A percentile compares a stretch with the other conserved stretches of the same genome.
These are phyloP conservation scores for Phodopus roborovskii DNA, from an alignment of 2,113 vertebrate genomes.

Conservation along the genomic window DNA sequence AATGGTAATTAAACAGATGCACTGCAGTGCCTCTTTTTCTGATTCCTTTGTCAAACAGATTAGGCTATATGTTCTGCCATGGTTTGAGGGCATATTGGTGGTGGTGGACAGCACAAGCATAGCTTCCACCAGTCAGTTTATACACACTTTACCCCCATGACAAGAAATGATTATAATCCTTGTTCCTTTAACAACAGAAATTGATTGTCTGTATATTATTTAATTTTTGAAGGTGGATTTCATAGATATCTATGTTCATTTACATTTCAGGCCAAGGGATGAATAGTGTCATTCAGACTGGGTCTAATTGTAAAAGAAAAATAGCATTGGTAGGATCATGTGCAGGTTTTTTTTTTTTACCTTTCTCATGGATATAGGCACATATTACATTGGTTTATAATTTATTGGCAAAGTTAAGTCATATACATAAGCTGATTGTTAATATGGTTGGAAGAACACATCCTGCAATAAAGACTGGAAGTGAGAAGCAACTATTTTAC, in stretches of 20 bases:
- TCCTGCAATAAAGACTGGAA: neutral
- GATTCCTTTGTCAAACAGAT: neutral
- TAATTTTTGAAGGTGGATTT: neutral
- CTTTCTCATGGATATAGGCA: slow-evolving; percentile 6
- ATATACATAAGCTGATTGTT: neutral
- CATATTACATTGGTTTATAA: neutral
- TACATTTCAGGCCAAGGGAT: neutral
- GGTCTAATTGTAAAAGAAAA: neutral
- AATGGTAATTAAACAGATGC: neutral
- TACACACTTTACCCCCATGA: neutral
- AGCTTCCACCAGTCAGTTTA: neutral
- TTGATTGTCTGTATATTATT: neutral
- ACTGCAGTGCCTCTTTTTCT: neutral
- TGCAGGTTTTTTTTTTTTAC: neutral
- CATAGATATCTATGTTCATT: neutral
- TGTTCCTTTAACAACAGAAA: neutral
- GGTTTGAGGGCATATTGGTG: neutral
- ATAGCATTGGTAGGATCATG: neutral
- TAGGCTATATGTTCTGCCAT: neutral
- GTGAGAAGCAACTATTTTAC: neutral
- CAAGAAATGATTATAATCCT: neutral
- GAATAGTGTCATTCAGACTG: neutral
- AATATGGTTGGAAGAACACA: slow-evolving; percentile 17
- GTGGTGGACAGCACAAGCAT: neutral
- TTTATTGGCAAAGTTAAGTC: slow-evolving; percentile 25